phyloP scores from a whole-genome alignment of 2,113 vertebrate genomes.

The Petaurus breviceps region DNA sequence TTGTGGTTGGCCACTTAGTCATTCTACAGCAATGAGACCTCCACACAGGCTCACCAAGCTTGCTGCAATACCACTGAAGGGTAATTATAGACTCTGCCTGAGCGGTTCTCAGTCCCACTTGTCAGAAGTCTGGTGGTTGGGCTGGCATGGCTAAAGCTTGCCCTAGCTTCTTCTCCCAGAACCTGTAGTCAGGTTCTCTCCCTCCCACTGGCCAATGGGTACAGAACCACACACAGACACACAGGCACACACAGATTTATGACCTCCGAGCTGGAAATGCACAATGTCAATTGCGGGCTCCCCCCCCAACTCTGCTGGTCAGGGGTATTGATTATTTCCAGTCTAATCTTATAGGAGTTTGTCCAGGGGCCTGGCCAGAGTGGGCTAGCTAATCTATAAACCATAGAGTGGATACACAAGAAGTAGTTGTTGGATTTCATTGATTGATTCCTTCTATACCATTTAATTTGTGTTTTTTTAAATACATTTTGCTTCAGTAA shows the following conservation, averaged over 20 bases:
- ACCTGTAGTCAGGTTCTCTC: conserved; percentile 27
- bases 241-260: conserved; percentile 51
- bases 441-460: neutral
- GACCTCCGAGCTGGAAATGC: conserved; percentile 70
- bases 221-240: conserved; percentile 40
- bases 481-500: neutral
- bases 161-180: conserved; percentile 48
- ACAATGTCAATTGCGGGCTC: conserved; percentile 63
- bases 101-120: conserved; percentile 56
- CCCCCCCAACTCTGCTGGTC: conserved; percentile 67
- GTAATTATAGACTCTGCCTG: conserved; percentile 70
- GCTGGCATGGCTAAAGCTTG: conserved; percentile 62
- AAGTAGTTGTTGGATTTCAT: neutral
- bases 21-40: conserved; percentile 54
- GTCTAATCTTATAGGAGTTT: conserved; percentile 72
- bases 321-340: conserved; percentile 64
- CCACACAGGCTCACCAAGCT: conserved; percentile 59
- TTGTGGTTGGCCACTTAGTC: conserved; percentile 54
- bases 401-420: neutral
- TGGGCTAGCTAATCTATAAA: neutral
- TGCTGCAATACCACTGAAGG: conserved; percentile 11
- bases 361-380: conserved; percentile 4
- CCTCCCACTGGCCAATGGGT: conserved; percentile 30
- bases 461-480: neutral
- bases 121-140: conserved; percentile 52